Conservation (phyloP, 2,113 vertebrate genomes). For the Prionailurus bengalensis region DNA sequence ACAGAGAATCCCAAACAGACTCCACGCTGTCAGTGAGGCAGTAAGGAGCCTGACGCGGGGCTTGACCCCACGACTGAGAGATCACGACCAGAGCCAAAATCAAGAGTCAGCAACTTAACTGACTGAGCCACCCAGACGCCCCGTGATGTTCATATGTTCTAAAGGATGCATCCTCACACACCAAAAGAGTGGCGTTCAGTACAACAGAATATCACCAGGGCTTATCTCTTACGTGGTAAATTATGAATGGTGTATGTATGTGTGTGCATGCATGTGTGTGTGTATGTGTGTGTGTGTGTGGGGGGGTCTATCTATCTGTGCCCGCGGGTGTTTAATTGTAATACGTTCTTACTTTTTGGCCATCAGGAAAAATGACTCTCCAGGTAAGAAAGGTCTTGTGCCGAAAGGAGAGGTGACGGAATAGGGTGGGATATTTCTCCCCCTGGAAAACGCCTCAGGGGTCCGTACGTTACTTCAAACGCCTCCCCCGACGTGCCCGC, state of each 20-base stretch:
- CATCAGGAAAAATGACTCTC: neutral
- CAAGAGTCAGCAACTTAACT: too few relatives aligned
- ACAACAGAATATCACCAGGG: neutral
- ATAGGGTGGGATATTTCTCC: neutral
- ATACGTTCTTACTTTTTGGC: neutral
- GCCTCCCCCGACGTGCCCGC: neutral
- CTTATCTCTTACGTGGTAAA: neutral
- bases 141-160: neutral
- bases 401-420: neutral
- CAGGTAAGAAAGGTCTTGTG: neutral
- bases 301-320: too few relatives aligned
- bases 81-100: too few relatives aligned
- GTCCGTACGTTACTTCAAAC: neutral
- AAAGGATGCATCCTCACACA: neutral
- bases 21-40: too few relatives aligned
- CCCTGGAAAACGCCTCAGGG: neutral
- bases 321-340: neutral
- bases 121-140: too few relatives aligned
- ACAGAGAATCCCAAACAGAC: too few relatives aligned
- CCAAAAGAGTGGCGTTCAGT: neutral
- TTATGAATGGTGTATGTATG: neutral
- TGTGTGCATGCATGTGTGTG: neutral
- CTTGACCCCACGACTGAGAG: too few relatives aligned
- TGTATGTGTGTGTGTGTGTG: neutral
- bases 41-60: too few relatives aligned